Evolutionary conservation across 2,888 invertebrate genomes (phyloP).

Genomic region (Habroteleia sp.): DNA sequence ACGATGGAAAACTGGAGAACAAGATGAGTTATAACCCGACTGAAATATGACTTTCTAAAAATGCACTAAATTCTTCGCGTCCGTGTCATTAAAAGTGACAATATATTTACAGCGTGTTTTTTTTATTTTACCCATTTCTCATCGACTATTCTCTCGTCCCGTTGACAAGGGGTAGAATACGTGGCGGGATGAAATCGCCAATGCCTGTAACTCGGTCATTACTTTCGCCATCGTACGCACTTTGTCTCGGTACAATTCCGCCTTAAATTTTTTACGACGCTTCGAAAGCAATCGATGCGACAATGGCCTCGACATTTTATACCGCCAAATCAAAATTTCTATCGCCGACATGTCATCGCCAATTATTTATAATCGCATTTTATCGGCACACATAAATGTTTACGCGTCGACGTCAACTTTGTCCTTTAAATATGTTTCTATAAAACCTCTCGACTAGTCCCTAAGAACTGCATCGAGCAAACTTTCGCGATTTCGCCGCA

Average conservation of each 20-base stretch:
- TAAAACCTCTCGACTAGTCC: constrained; percentile 17
- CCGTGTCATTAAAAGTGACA: constrained; percentile 59
- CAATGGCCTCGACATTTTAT: constrained; percentile 37
- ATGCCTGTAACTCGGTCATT: constrained; percentile 53
- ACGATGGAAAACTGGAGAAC: constrained; percentile 26
- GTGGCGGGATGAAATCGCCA: constrained; percentile 36
- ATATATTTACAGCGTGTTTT: constrained; percentile 54
- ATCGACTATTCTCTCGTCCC: constrained; percentile 41
- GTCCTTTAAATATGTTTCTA: constrained; percentile 27
- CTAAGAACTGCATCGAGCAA: constrained; percentile 32
- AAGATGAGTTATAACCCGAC: constrained; percentile 24
- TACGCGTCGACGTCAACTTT: constrained; percentile 10
- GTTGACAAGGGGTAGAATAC: constrained; percentile 38
- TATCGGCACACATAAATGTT: constrained; percentile 27
- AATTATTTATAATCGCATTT: constrained; percentile 39
- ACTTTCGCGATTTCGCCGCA: constrained; percentile 18
- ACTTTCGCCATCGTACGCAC: constrained; percentile 47
- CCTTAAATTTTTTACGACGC: constrained; percentile 55
- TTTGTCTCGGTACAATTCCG: constrained; percentile 43
- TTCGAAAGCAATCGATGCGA: constrained; percentile 31
- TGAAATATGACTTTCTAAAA: constrained; percentile 56
- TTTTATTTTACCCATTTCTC: constrained; percentile 48
- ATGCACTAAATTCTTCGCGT: constrained; percentile 54
- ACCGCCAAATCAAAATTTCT: constrained; percentile 15
- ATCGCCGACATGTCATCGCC: constrained; percentile 12